Conservation (phyloP, 2,797 vertebrate species). For the Anolis apletophallus region DNA sequence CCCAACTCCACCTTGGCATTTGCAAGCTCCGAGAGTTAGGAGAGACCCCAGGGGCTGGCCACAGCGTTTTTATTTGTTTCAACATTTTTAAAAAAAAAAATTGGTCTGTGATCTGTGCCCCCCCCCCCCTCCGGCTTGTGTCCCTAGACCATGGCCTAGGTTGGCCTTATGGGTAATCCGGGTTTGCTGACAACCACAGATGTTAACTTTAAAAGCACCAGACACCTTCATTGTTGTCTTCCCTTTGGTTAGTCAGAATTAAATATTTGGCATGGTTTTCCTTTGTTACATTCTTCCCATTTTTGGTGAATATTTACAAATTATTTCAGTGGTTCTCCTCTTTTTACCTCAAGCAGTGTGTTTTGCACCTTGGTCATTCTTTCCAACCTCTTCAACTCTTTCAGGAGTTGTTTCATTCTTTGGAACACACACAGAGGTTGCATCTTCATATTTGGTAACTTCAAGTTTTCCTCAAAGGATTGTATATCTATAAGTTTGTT, state of each 20-base stretch:
- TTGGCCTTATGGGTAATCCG: too few species aligned
- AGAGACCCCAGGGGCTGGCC: too few species aligned
- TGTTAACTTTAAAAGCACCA: neutral
- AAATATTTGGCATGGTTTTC: neutral
- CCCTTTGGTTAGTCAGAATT: neutral
- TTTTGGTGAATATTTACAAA: neutral
- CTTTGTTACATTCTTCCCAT: conserved; percentile 21
- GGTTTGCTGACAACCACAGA: too few species aligned
- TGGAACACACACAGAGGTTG: conserved; percentile 85
- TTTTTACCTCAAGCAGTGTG: conserved; percentile 82
- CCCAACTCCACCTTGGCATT: too few species aligned
- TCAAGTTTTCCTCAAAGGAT: conserved; percentile 83
- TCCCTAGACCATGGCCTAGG: too few species aligned
- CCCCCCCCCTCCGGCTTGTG: too few species aligned
- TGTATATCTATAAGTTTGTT: conserved; percentile 84
- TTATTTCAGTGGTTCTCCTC: neutral
- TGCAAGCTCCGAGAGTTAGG: too few species aligned
- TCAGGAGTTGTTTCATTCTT: conserved; percentile 82
- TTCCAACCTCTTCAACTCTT: conserved; percentile 85
- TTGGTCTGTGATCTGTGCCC: too few species aligned
- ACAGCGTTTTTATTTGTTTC: too few species aligned
- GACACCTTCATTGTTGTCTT: neutral
- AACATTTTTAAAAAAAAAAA: too few species aligned
- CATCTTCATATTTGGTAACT: conserved; percentile 80
- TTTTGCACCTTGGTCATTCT: conserved; percentile 85